Base-by-base conservation (phyloP, 2,888 invertebrate genomes). In the Nebria salina region DNA sequence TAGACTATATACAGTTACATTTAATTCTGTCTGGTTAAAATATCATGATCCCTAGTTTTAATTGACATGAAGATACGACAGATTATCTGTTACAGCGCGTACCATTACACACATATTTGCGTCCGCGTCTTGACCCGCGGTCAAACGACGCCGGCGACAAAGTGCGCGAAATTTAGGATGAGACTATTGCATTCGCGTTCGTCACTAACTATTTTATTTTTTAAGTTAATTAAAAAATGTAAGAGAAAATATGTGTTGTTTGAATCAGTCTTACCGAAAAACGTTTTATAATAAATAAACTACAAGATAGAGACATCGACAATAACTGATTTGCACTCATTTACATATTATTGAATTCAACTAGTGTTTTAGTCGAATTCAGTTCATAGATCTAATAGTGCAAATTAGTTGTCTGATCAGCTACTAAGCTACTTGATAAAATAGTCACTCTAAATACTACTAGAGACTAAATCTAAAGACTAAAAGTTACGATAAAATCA, bases 41-140 rank as follows among this genome's bases (percentile, higher is more conserved):
- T 87, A 91, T 85, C 91, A 93, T 94, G 94, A 94, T 94, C 94
- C 94, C 94, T 94, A 93, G 92, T 93, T 91, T 54, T 94, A 94
- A 94, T 94, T 94, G 94, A 94, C 94, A 93, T 93, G 93, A 93
- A 94, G 92, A 92, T 92, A 89, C 89, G 88, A 88, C 90, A 93
- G 92, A 87, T 87, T 83, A 78, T 82, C 79, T 70, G 76, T 72
- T 78, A 65, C 74, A 75, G 66, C 75, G 74, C 54, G 54, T 54
- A 54, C 54, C 54, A 54, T 54, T 54, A 11, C 54, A 54, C 54
- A 54, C 54, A 13, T 77, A 43, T 85, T 86, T 11, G 54, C 8
- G 54, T 7, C 54, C 54, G 54, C 34, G 86, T 85, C 13, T 11
- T 9, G 25, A 26, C 68, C 4, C 1, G 68, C 68, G 13, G 25